Evolutionary conservation across 2,797 vertebrate genomes (phyloP).

Genomic region (Sphenopsis melanotis): DNA sequence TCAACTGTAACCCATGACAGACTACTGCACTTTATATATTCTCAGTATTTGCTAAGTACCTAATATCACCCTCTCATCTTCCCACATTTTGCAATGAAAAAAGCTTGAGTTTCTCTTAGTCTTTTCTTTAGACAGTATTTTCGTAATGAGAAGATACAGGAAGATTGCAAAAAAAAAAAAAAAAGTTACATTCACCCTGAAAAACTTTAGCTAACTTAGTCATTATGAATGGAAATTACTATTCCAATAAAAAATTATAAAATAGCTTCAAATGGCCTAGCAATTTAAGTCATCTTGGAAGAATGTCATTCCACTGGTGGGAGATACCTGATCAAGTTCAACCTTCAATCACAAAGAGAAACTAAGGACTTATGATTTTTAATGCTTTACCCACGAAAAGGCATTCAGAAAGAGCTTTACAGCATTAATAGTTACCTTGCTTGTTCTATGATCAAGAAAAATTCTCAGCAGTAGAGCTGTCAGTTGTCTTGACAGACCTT

Average conservation of each 20-base stretch:
- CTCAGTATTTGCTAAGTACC: not conserved
- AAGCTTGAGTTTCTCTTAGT: not conserved
- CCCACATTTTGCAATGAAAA: not conserved
- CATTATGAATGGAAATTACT: not conserved
- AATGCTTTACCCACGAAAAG: not conserved
- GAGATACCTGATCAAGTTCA: not conserved
- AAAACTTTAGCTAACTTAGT: not conserved
- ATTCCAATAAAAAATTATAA: not conserved
- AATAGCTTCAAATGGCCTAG: not conserved
- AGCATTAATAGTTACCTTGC: not conserved
- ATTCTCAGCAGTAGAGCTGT: not conserved
- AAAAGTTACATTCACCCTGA: not conserved
- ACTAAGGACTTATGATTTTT: not conserved
- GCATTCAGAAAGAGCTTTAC: accelerated
- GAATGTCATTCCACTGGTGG: not conserved
- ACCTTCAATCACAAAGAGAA: not conserved
- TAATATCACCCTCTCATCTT: not conserved
- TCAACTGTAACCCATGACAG: not conserved
- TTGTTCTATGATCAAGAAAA: not conserved
- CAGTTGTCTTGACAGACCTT: not conserved
- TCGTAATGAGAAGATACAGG: not conserved
- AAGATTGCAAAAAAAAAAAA: not conserved
- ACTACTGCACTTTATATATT: not conserved
- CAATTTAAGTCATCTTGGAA: not conserved
- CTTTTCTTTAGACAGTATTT: not conserved